phyloP scores from a whole-genome alignment of 2,797 vertebrate genomes.

The Craterocephalus amniculus region DNA sequence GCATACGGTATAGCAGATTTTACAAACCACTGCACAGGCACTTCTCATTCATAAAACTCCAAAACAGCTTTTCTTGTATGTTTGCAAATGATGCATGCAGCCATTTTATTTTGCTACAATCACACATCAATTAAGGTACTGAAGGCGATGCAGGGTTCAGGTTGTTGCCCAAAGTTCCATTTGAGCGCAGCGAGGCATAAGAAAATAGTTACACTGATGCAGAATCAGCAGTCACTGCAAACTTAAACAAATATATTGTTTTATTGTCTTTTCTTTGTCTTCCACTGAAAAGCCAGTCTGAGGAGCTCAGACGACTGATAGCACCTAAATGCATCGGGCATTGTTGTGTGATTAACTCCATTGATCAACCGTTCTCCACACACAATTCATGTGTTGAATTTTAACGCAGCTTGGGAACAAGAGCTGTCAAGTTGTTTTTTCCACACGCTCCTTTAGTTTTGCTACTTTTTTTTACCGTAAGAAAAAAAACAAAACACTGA shows the following conservation, averaged over 20 bases:
- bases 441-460: not conserved
- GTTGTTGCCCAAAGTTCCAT: too few species aligned
- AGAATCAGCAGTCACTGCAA: not conserved
- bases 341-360: not conserved
- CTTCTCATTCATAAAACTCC: too few species aligned
- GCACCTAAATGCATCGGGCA: not conserved
- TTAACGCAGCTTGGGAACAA: not conserved
- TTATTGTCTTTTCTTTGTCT: not conserved
- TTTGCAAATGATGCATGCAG: too few species aligned
- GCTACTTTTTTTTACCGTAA: not conserved
- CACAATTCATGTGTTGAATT: not conserved
- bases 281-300: not conserved
- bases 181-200: not conserved
- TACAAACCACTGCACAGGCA: too few species aligned
- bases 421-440: not conserved
- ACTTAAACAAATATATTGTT: not conserved
- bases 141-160: not conserved
- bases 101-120: too few species aligned
- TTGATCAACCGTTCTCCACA: not conserved
- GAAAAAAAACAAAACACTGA: not conserved
- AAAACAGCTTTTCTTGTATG: not conserved
- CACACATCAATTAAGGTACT: not conserved
- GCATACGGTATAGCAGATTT: not conserved
- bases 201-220: not conserved
- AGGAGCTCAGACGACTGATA: not conserved